Percentiles rank a stretch among this genome's conserved stretches.
Evolutionary conservation across 2,113 vertebrate species (phyloP).

Genomic region (Potamarius usumacintae): DNA sequence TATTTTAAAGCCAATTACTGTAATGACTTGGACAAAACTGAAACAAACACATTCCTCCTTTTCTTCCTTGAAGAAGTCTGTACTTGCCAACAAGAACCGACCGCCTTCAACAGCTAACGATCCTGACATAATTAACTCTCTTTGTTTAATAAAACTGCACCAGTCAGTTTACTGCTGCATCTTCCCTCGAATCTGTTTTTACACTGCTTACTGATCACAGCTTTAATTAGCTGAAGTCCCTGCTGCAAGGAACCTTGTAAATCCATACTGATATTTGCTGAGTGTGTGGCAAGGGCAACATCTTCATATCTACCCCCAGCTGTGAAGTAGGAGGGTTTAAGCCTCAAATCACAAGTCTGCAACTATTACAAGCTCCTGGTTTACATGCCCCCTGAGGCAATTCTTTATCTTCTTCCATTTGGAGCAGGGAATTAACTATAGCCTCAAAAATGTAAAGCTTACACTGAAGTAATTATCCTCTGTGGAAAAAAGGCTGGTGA

Average conservation of each 20-base stretch:
- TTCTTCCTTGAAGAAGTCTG: neutral
- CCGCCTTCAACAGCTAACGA: slow-evolving; percentile 37
- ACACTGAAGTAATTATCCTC: slow-evolving; percentile 19
- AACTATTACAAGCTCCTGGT: slow-evolving; percentile 59
- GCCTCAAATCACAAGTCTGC: slow-evolving; percentile 62
- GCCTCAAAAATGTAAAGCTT: slow-evolving; percentile 50
- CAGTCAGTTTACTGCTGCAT: slow-evolving; percentile 58
- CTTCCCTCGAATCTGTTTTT: slow-evolving; percentile 60
- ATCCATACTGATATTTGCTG: slow-evolving; percentile 70
- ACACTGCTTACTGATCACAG: slow-evolving; percentile 70
- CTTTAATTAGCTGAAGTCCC: slow-evolving; percentile 73
- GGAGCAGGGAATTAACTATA: slow-evolving; percentile 53
- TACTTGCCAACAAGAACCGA: slow-evolving; percentile 5
- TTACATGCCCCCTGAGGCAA: slow-evolving; percentile 57
- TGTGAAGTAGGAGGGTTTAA: slow-evolving; percentile 46
- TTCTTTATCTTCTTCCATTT: slow-evolving; percentile 51
- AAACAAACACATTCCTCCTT: slow-evolving; percentile 19
- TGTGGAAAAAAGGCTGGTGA: neutral
- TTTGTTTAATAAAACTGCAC: slow-evolving; percentile 68
- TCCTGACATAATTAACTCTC: slow-evolving; percentile 69
- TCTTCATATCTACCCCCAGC: slow-evolving; percentile 53
- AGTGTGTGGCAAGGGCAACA: slow-evolving; percentile 52
- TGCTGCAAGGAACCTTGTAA: slow-evolving; percentile 68
- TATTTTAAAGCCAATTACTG: slow-evolving; percentile 22
- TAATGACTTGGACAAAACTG: slow-evolving; percentile 24